Conservation (phyloP, 1,140 invertebrate genomes). For the Trachymyrmex cornetzi region DNA sequence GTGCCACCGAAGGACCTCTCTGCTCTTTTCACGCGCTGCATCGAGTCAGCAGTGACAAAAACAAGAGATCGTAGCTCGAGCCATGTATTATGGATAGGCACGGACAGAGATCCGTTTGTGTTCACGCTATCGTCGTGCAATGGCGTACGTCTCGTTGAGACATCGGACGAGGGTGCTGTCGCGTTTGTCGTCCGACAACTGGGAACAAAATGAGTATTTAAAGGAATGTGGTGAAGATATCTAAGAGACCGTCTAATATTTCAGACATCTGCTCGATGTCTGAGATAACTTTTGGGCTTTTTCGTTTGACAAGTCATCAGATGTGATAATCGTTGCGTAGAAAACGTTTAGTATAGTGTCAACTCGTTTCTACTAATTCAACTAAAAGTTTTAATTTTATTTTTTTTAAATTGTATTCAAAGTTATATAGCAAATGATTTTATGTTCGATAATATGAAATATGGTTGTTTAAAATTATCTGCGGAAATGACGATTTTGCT, state of each 20-base stretch:
- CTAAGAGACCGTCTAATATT: constrained; percentile 52
- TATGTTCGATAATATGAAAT: not conserved
- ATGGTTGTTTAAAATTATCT: not conserved
- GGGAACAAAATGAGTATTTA: not conserved
- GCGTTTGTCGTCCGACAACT: constrained; percentile 14
- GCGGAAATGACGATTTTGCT: too few relatives aligned
- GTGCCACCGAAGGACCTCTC: constrained; percentile 40
- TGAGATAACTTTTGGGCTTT: not conserved
- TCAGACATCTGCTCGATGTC: constrained; percentile 46
- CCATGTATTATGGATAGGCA: constrained; percentile 72
- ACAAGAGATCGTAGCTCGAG: constrained; percentile 69
- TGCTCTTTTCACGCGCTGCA: constrained; percentile 15
- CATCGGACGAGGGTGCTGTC: constrained; percentile 20
- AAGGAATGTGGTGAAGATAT: constrained; percentile 16
- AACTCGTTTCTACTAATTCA: not conserved
- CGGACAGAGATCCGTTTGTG: constrained; percentile 82
- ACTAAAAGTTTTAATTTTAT: not conserved
- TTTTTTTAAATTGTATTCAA: not conserved
- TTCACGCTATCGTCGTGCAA: constrained; percentile 69
- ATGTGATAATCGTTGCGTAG: not conserved
- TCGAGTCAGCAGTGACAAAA: constrained; percentile 73
- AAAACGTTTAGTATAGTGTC: not conserved
- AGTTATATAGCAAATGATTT: not conserved
- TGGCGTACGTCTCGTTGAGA: constrained; percentile 64
- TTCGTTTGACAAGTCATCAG: constrained; percentile 9